Evolutionary conservation across 2,113 vertebrate genomes (phyloP).

Genomic region (Carassius auratus): DNA sequence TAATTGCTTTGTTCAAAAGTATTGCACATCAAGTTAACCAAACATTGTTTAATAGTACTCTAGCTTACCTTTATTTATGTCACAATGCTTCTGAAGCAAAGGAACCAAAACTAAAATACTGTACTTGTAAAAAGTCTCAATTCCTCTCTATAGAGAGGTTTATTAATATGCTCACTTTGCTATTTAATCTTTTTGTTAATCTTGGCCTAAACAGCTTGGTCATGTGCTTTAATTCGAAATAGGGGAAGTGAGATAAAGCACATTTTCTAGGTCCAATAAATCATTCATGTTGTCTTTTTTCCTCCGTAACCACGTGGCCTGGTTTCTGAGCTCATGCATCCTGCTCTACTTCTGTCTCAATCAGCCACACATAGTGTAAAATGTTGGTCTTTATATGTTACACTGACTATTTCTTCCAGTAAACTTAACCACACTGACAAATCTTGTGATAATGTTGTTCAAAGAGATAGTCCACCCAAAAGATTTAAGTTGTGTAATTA

Average conservation of each 20-base stretch:
- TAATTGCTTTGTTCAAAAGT: neutral
- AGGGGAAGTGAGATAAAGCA: conserved; percentile 18
- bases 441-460: neutral
- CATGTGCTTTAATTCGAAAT: conserved; percentile 14
- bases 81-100: neutral
- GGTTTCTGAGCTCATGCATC: conserved; percentile 2
- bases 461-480: neutral
- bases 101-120: neutral
- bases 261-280: conserved; percentile 20
- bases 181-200: neutral
- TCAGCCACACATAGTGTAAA: neutral
- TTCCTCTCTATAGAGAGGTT: neutral
- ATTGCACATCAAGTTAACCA: neutral
- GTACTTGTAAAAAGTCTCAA: neutral
- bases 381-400: neutral
- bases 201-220: neutral
- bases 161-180: neutral
- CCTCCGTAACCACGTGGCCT: neutral
- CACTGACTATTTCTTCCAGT: neutral
- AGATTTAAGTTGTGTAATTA: neutral
- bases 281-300: conserved; percentile 37
- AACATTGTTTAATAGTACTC: conserved; percentile 2
- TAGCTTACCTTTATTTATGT: neutral
- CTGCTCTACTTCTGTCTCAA: conserved; percentile 19
- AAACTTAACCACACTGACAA: neutral